phyloP scores from a whole-genome alignment of 2,888 invertebrate genomes.

The Amphipyra tragopoginis region DNA sequence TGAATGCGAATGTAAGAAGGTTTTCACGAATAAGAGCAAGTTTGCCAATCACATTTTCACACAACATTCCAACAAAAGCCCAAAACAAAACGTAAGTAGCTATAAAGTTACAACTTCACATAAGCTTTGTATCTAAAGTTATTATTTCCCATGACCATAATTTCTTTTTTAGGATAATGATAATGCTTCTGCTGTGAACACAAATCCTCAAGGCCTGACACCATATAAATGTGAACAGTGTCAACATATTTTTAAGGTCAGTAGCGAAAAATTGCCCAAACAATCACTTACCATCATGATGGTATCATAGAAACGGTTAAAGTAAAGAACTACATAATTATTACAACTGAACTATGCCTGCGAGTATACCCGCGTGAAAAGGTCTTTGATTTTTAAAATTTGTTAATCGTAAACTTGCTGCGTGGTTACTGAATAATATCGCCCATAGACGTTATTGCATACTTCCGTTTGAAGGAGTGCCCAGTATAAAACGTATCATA shows the following conservation, averaged over 20 bases:
- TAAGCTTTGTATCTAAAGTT: background rate
- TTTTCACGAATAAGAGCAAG: slow-evolving; percentile 65
- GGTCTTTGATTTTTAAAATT: too few relatives aligned
- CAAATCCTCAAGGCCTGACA: slow-evolving; percentile 32
- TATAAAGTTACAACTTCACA: background rate
- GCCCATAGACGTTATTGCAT: too few relatives aligned
- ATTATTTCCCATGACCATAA: background rate
- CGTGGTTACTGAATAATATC: too few relatives aligned
- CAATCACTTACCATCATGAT: slow-evolving; percentile 65
- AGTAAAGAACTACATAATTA: too few relatives aligned
- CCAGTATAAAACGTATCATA: too few relatives aligned
- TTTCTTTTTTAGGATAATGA: slow-evolving; percentile 19
- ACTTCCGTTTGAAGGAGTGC: too few relatives aligned
- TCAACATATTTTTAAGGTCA: slow-evolving; percentile 79
- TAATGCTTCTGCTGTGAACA: slow-evolving; percentile 3
- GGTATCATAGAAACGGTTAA: too few relatives aligned
- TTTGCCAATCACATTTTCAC: slow-evolving; percentile 65
- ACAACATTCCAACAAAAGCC: slow-evolving; percentile 53
- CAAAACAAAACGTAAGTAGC: slow-evolving; percentile 29
- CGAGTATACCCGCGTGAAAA: too few relatives aligned
- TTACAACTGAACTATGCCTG: too few relatives aligned
- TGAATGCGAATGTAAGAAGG: slow-evolving; percentile 70
- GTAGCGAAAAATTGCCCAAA: slow-evolving; percentile 73
- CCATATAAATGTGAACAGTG: slow-evolving; percentile 74
- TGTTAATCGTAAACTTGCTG: too few relatives aligned